phyloP scores from a whole-genome alignment of 1,140 invertebrate species.

The Aethina tumida region DNA sequence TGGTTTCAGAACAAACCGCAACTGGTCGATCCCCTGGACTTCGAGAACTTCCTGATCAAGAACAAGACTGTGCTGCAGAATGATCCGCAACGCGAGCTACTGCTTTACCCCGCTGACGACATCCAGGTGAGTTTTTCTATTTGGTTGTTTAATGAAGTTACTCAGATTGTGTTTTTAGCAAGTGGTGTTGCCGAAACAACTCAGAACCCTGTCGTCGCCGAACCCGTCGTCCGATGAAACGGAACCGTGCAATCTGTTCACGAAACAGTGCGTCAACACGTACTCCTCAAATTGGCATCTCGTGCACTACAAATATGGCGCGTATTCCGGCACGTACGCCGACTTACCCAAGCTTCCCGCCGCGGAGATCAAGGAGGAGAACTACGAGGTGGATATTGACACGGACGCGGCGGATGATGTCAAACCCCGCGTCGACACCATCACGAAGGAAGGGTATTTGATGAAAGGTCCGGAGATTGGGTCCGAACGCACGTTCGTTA shows the following conservation, averaged over 20 bases:
- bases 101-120: conserved; percentile 86
- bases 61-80: conserved; percentile 87
- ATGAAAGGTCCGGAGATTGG: conserved; percentile 82
- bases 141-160: neutral
- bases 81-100: conserved; percentile 81
- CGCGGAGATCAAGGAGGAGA: conserved; percentile 64
- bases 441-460: conserved; percentile 82
- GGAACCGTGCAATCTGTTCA: conserved; percentile 57
- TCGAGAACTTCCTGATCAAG: conserved; percentile 79
- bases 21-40: conserved; percentile 77
- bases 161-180: conserved; percentile 45
- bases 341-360: conserved; percentile 65
- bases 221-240: conserved; percentile 46
- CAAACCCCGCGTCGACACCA: conserved; percentile 53
- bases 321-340: conserved; percentile 72
- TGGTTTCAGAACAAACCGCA: conserved; percentile 62
- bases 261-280: conserved; percentile 75
- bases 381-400: conserved; percentile 81
- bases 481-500: conserved; percentile 73
- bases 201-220: conserved; percentile 65
- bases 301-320: conserved; percentile 79
- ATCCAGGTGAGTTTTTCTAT: conserved; percentile 61
- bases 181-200: conserved; percentile 64
- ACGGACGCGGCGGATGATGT: conserved; percentile 67
- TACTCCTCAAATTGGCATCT: conserved; percentile 81